Conservation (phyloP, 2,888 invertebrate genomes). For the Aphrophora alni region DNA sequence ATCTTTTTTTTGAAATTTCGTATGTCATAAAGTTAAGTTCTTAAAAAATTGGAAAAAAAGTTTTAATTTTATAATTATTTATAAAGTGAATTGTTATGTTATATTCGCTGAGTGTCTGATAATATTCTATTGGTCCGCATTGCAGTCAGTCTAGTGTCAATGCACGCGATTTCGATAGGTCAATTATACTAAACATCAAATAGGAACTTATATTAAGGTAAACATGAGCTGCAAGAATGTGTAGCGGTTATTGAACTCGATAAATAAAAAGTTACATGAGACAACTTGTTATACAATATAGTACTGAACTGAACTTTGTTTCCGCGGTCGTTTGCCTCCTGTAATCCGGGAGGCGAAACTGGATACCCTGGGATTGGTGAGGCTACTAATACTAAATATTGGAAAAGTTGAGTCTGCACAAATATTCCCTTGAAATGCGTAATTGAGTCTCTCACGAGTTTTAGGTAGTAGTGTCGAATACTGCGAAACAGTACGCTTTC, state of each 20-base stretch:
- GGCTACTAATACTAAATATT: background rate
- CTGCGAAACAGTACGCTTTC: no score
- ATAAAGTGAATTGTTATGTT: no score
- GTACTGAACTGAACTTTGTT: background rate
- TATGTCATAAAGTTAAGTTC: no score
- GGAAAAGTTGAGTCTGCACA: background rate
- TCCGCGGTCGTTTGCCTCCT: background rate
- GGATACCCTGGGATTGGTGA: background rate
- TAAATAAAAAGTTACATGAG: slow-evolving; percentile 6
- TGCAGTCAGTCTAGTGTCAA: no score
- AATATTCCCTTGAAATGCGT: background rate
- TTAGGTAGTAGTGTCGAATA: background rate
- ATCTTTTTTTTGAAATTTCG: no score
- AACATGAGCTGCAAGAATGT: background rate
- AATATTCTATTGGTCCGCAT: no score
- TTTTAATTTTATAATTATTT: no score
- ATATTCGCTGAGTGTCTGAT: no score
- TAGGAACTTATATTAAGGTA: slow-evolving; percentile 1
- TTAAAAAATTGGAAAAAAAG: no score
- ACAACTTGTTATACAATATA: background rate
- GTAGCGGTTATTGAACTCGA: background rate
- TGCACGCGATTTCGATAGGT: background rate
- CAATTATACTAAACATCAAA: background rate
- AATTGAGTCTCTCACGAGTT: background rate
- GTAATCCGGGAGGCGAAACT: background rate